Evolutionary conservation across 1,140 invertebrate species (phyloP).

Genomic region (Hycleus cichorii): DNA sequence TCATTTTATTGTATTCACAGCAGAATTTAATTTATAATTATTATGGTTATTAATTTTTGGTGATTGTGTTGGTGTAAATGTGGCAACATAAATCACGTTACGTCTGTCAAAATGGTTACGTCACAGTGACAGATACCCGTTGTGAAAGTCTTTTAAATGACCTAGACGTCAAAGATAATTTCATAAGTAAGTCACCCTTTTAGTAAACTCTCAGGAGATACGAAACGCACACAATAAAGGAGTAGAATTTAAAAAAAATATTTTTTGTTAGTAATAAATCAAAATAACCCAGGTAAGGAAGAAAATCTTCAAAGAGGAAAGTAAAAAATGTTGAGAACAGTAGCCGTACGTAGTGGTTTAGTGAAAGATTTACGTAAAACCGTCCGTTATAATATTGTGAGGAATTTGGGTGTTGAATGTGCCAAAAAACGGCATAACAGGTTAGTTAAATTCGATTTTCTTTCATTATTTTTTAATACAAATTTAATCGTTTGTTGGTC

Average conservation of each 20-base stretch:
- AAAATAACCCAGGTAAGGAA: too few relatives aligned
- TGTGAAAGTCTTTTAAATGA: slow-evolving; percentile 36
- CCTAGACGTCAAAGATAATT: slow-evolving; percentile 23
- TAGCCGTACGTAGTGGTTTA: slow-evolving; percentile 56
- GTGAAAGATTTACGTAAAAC: slow-evolving; percentile 51
- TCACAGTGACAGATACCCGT: slow-evolving; percentile 10
- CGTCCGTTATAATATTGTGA: slow-evolving; percentile 48
- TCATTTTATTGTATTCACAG: too few relatives aligned
- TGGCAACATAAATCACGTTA: background rate
- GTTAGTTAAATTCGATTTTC: slow-evolving; percentile 37
- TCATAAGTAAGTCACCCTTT: slow-evolving; percentile 24
- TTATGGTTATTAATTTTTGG: too few relatives aligned
- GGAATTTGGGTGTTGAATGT: slow-evolving; percentile 53
- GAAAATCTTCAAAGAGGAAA: background rate
- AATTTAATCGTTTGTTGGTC: too few relatives aligned
- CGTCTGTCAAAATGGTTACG: slow-evolving; percentile 7
- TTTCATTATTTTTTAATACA: too few relatives aligned
- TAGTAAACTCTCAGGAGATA: slow-evolving; percentile 1
- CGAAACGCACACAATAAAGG: too few relatives aligned
- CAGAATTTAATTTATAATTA: too few relatives aligned
- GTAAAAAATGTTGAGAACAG: slow-evolving; percentile 54
- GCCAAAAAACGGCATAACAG: slow-evolving; percentile 54
- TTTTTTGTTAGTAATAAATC: too few relatives aligned
- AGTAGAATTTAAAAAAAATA: too few relatives aligned
- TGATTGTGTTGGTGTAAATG: too few relatives aligned